Conservation (phyloP, 2,113 vertebrate genomes). For the Vicugna pacos region DNA sequence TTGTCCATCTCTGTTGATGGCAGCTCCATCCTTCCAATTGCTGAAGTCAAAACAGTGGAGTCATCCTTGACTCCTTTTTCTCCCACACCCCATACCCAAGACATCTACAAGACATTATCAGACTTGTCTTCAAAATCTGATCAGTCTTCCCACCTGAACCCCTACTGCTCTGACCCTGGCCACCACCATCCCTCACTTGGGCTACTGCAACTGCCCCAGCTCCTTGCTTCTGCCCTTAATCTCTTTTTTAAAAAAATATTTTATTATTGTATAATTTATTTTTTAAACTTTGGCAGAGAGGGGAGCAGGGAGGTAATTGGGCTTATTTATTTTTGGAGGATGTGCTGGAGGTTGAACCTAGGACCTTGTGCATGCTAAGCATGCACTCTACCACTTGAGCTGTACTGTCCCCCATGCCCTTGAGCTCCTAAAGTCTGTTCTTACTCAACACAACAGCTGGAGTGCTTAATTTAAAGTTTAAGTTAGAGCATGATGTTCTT, state of each 20-base stretch:
- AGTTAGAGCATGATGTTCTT: not conserved
- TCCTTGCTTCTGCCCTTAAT: not conserved
- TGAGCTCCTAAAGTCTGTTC: not conserved
- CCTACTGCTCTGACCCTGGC: not conserved
- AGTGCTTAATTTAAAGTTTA: conserved; percentile 15
- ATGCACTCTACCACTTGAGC: too few species aligned
- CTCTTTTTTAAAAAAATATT: too few species aligned
- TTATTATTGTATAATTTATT: too few species aligned
- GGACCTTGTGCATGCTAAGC: too few species aligned
- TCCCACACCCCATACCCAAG: not conserved
- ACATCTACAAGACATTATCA: not conserved
- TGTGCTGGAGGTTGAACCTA: too few species aligned
- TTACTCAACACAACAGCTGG: not conserved
- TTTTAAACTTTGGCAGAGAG: too few species aligned
- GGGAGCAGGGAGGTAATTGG: too few species aligned
- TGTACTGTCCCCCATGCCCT: not conserved
- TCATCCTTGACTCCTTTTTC: not conserved
- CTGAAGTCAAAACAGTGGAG: not conserved
- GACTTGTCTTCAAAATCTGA: conserved; percentile 25
- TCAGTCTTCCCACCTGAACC: not conserved
- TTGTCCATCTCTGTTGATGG: not conserved
- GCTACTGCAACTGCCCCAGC: not conserved
- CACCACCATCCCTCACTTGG: not conserved
- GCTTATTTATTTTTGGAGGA: too few species aligned
- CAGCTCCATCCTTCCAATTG: not conserved